A percentile compares a stretch with the other conserved stretches of the same genome.
Evolutionary conservation across 2,113 vertebrate genomes (phyloP).

Genomic region (Tyrannus savana): DNA sequence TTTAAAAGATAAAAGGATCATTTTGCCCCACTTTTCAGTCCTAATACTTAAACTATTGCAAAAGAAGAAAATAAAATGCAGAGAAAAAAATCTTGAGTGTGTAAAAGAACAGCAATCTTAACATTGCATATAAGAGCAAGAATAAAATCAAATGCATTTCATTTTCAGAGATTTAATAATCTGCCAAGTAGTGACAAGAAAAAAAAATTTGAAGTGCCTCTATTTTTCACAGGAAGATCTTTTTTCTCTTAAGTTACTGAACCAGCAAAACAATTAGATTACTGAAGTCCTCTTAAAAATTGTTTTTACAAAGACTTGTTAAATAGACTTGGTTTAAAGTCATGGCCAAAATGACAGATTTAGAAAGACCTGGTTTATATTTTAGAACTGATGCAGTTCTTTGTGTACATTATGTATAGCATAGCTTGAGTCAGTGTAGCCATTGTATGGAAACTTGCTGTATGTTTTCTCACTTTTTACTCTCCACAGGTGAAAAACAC

Average conservation of each 20-base stretch:
- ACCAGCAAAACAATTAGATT: neutral
- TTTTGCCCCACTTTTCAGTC: conserved; percentile 52
- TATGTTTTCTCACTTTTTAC: neutral
- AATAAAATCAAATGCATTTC: conserved; percentile 16
- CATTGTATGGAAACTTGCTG: neutral
- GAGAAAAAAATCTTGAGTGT: neutral
- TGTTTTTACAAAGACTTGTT: neutral
- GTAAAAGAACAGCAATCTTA: conserved; percentile 14
- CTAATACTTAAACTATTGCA: neutral
- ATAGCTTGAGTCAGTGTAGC: neutral
- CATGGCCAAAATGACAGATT: neutral
- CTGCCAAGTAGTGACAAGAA: neutral
- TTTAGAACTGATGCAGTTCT: neutral
- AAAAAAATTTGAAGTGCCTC: neutral
- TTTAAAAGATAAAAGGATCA: conserved; percentile 54
- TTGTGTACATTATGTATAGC: neutral
- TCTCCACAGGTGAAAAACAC: neutral
- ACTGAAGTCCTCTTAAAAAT: neutral
- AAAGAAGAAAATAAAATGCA: conserved; percentile 45
- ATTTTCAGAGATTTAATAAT: conserved; percentile 3
- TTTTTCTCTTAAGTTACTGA: neutral
- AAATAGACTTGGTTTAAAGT: neutral
- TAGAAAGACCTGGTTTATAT: neutral
- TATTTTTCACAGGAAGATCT: neutral
- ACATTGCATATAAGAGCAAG: neutral